Conservation (phyloP, 1,140 invertebrate species). For the Panulirus ornatus region DNA sequence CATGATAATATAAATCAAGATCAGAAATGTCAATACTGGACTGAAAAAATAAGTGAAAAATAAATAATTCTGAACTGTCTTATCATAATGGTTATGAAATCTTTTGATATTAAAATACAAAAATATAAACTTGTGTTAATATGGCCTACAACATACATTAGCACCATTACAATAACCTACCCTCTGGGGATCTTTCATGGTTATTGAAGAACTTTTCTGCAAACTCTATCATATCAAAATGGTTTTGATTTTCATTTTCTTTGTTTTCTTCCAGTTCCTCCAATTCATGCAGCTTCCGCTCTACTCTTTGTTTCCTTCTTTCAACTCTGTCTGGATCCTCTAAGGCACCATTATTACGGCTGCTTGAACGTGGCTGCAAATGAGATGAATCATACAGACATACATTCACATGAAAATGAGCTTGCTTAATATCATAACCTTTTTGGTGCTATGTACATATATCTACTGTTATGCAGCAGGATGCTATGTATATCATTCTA, state of each 20-base stretch:
- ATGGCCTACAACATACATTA: neutral
- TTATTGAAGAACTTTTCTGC: slow-evolving; percentile 95
- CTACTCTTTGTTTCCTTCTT: slow-evolving; percentile 88
- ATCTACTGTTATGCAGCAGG: too few relatives aligned
- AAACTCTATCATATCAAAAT: slow-evolving; percentile 94
- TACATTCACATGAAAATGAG: neutral
- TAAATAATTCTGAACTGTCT: neutral
- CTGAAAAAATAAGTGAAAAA: neutral
- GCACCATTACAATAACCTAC: slow-evolving; percentile 74
- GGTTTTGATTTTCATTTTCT: slow-evolving; percentile 80
- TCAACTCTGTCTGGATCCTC: slow-evolving; percentile 83
- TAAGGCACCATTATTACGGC: slow-evolving; percentile 51
- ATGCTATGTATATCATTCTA: too few relatives aligned
- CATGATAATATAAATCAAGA: neutral
- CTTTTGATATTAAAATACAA: neutral
- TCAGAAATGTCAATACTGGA: neutral
- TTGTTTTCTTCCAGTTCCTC: slow-evolving; percentile 80
- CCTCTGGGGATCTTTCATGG: slow-evolving; percentile 90
- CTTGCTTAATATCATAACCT: too few relatives aligned
- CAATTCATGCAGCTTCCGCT: slow-evolving; percentile 90
- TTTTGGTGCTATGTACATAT: too few relatives aligned
- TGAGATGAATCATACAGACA: neutral
- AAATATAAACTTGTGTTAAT: neutral
- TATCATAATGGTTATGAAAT: neutral
- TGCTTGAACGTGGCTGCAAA: slow-evolving; percentile 46